Base-by-base conservation (phyloP, 1,140 invertebrate genomes). In the Orius insidiosus region DNA sequence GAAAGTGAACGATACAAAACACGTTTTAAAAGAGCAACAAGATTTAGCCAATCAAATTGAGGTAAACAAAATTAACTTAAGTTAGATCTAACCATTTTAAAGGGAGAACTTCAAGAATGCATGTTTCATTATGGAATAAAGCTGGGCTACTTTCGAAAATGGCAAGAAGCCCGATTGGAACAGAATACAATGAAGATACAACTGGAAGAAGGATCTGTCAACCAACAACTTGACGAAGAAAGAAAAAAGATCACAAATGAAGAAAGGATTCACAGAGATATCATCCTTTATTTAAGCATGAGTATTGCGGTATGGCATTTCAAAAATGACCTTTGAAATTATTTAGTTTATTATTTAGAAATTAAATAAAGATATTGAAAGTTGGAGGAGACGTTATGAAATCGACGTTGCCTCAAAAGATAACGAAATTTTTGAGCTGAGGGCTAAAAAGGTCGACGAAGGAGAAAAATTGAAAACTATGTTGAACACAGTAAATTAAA, bases 291-390 rank as follows among this genome's bases (percentile, higher is more conserved):
- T 43, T 32, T 43, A n/a, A 43, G 31, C 10, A n/a, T 43, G 24
- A 30, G 18, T 10, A 43, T 31, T 18, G 16, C 41, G 24, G 24
- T 24, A 24, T 24, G 24, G 24, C 24, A 24, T 24, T 24, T 24
- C n/a, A 24, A 7, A 24, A 3, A 24, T 24, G 24, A 24, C 24
- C 24, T 24, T 24, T 24, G 3, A 24, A 24, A 24, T n/a, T 4
- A 24, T 24, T 24, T 24, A 24, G 7, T 4, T 4, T 24, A 24
- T 24, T 24, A 3, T 24, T 24, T 24, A 24, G 18, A 43, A 43
- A 43, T 43, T 43, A 30, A 30, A 43, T n/a, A 43, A 43, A 43
- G 41, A 43, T n/a, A 16, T 43, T 30, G n/a, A 43, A 16, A 24
- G 31, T 18, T 43, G 41, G 41, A 30, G 18, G 5, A 24, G n/a